These are phyloP conservation scores for Acrocephalus arundinaceus DNA, from an alignment of 2,113 vertebrate species.

Conservation along the genomic window DNA sequence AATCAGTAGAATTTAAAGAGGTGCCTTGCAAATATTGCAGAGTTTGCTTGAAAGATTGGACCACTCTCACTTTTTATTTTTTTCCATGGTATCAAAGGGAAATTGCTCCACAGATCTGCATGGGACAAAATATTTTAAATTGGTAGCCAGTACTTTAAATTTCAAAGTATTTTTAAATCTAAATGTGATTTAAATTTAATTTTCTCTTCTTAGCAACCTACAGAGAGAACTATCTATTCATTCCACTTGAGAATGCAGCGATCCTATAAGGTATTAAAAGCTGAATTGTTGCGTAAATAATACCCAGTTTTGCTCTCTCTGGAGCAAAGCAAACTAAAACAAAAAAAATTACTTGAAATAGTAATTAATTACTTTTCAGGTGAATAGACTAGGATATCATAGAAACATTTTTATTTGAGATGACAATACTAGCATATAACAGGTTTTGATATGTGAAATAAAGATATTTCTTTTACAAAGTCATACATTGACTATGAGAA, in stretches of 20 bases:
- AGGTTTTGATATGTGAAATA: background rate
- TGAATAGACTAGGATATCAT: background rate
- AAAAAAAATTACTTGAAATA: background rate
- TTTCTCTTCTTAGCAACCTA: background rate
- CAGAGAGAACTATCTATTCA: background rate
- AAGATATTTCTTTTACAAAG: background rate
- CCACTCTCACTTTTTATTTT: background rate
- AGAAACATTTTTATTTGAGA: background rate
- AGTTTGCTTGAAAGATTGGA: background rate
- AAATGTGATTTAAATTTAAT: background rate
- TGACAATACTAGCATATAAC: background rate
- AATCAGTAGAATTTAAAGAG: background rate
- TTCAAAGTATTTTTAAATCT: background rate
- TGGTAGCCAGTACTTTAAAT: background rate
- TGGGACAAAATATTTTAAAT: background rate
- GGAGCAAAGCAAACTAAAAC: fast-evolving
- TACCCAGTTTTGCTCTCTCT: background rate
- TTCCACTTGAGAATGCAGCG: background rate
- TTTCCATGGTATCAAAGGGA: background rate
- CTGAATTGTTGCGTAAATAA: background rate
- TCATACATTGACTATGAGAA: background rate
- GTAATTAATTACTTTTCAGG: background rate
- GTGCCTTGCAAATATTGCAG: background rate
- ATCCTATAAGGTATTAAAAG: background rate
- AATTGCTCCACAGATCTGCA: background rate